Evolutionary conservation across 2,888 invertebrate species (phyloP), one percentile per base, ranked within the genome.

Genomic region (Encarsia formosa): DNA sequence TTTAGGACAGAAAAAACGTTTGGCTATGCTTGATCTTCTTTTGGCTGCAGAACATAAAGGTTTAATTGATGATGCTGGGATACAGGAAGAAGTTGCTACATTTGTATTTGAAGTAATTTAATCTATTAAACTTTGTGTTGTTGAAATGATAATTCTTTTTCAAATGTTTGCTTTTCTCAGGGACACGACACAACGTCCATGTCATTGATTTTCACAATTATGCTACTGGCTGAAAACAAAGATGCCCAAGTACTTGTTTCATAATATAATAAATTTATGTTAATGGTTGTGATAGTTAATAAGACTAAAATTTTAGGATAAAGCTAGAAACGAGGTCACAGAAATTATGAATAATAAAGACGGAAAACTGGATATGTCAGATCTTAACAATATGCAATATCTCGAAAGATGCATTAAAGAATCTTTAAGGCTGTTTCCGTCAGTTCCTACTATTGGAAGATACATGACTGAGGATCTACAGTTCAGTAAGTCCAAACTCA

Each of bases 361-460:
- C 16, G 77, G 70, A 1, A 75, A 79, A 4, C 67, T 76, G 0
- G 76, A 79, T 2, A 78, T 76, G 5, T 77, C 80, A 35, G 83
- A 84, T 61, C 68, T 86, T 15, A 69, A 80, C 56, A 78, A 80
- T 49, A 81, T 86, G 81, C 78, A 78, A 50, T 86, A 85, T 63
- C 75, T 86, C 56, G 86, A 86, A 60, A 80, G 81, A 60, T 85
- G 84, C 59, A 82, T 86, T 41, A 86, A 86, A 67, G 86, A 86
- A 67, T 77, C 83, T 0, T 63, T 86, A 47, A 71, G 86, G 42
- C 66, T 86, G 9, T 83, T 80, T 60, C 86, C 87, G 1, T 84
- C 84, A 61, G 84, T 86, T 5, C 24, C 41, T 2, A 49, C 37
- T 5, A n/a, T 49, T 2, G 4, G 26, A 3, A 34, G 49, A 4